Percentiles rank a stretch among this genome's conserved stretches.
Conservation (phyloP, 2,113 vertebrate species). For the Cottus gobio region DNA sequence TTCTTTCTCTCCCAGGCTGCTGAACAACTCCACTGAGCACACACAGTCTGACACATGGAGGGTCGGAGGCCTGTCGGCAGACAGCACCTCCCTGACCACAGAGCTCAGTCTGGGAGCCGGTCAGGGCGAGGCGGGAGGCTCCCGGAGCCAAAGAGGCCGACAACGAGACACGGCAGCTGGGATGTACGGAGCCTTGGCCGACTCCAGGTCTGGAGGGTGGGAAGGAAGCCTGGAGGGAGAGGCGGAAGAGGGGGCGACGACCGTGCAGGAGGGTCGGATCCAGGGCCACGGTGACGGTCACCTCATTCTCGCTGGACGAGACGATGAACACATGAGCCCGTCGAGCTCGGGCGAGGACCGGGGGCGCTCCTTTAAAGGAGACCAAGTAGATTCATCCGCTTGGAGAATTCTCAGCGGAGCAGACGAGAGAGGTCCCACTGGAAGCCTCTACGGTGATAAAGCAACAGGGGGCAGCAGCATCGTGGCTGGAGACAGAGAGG, state of each 20-base stretch:
- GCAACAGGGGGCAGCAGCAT: background rate
- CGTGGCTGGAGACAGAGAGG: background rate
- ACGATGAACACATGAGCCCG: background rate
- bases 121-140: background rate
- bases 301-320: background rate
- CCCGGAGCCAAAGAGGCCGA: background rate
- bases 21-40: conserved; percentile 55
- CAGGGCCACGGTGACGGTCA: conserved; percentile 12
- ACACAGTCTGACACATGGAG: conserved; percentile 24
- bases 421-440: background rate
- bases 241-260: background rate
- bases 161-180: background rate
- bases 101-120: background rate
- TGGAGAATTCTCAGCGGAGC: background rate
- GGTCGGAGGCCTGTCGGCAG: background rate
- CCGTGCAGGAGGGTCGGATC: background rate
- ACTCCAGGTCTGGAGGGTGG: conserved; percentile 10
- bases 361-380: background rate
- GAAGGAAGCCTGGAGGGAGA: conserved; percentile 30
- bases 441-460: background rate
- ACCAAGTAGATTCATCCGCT: conserved; percentile 47
- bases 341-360: conserved; percentile 5
- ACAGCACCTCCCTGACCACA: background rate
- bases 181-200: background rate
- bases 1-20: conserved; percentile 62